Conservation (phyloP, 2,113 vertebrate species). For the Phaetusa simplex region DNA sequence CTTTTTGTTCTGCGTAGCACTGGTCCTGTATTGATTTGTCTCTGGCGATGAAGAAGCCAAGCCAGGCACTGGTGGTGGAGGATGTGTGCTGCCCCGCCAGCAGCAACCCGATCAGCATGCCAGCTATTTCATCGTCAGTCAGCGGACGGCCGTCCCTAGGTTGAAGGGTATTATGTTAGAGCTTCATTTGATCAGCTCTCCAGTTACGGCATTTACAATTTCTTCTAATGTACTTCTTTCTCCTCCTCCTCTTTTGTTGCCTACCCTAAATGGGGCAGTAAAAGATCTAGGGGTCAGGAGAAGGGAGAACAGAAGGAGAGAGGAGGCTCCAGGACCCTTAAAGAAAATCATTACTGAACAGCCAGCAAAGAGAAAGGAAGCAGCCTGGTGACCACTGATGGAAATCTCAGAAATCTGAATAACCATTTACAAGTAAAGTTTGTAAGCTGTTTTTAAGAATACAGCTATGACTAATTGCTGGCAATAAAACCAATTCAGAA, state of each 20-base stretch:
- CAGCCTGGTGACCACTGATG: background rate
- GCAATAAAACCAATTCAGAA: background rate
- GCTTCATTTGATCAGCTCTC: background rate
- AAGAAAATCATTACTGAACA: background rate
- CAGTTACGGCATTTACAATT: background rate
- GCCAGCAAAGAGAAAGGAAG: background rate
- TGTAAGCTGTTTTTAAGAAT: background rate
- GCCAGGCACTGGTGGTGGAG: slow-evolving; percentile 95
- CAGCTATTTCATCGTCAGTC: slow-evolving; percentile 85
- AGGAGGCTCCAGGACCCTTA: background rate
- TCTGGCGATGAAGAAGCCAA: slow-evolving; percentile 93
- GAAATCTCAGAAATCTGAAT: background rate
- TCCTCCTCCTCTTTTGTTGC: background rate
- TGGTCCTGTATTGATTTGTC: slow-evolving; percentile 83
- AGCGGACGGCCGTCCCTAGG: slow-evolving; percentile 83
- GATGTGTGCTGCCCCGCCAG: slow-evolving; percentile 96
- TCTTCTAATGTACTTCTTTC: background rate
- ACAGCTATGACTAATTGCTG: background rate
- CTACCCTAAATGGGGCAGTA: background rate
- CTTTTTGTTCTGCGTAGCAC: slow-evolving; percentile 89
- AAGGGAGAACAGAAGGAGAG: background rate
- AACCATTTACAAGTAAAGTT: background rate
- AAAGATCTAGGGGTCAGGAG: background rate
- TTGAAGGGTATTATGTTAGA: fast-evolving
- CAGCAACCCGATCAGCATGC: slow-evolving; percentile 93